phyloP scores from a whole-genome alignment of 2,888 invertebrate genomes.

The Polyploca ridens region DNA sequence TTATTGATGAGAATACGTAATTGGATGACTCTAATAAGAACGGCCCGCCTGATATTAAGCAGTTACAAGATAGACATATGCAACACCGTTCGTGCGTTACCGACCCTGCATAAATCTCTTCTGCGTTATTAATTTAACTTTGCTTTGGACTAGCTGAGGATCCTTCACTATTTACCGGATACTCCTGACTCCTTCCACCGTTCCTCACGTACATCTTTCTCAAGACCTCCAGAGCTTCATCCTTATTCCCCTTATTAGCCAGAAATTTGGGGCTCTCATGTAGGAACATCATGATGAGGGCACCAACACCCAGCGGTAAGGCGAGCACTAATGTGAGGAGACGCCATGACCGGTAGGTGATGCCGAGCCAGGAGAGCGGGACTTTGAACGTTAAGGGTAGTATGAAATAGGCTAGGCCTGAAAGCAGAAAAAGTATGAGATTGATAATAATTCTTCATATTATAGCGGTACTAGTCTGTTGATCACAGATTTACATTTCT shows the following conservation, averaged over 20 bases:
- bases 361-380: slow-evolving; percentile 60
- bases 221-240: slow-evolving; percentile 79
- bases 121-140: too few species aligned
- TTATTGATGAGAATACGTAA: too few species aligned
- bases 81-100: too few species aligned
- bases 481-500: too few species aligned
- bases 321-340: slow-evolving; percentile 81
- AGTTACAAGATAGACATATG: too few species aligned
- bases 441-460: too few species aligned
- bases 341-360: slow-evolving; percentile 88
- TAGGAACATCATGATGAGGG: slow-evolving; percentile 78
- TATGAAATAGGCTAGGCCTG: slow-evolving; percentile 86
- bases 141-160: too few species aligned
- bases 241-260: slow-evolving; percentile 83
- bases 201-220: slow-evolving; percentile 50
- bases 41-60: too few species aligned
- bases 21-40: too few species aligned
- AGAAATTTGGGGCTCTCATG: slow-evolving; percentile 92
- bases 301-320: slow-evolving; percentile 72
- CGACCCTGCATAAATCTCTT: too few species aligned
- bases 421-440: slow-evolving; percentile 21
- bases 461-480: too few species aligned
- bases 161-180: slow-evolving; percentile 42
- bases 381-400: slow-evolving; percentile 81
- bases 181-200: slow-evolving; percentile 48